phyloP scores from a whole-genome alignment of 64 coral and sea anemone genomes.

The Anthopleura sola region DNA sequence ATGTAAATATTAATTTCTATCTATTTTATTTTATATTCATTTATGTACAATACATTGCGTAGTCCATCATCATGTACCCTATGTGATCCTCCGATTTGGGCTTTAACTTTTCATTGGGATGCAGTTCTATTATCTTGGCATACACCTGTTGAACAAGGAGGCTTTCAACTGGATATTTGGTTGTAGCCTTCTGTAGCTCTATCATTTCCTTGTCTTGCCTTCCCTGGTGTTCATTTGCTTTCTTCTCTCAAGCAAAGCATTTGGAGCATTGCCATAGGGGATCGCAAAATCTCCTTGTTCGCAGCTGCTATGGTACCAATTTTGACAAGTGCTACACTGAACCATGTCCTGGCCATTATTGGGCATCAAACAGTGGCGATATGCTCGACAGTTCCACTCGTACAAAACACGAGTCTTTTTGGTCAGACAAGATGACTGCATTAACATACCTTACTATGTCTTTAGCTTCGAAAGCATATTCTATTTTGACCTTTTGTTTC shows the following conservation, averaged over 20 bases:
- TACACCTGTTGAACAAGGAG: not conserved
- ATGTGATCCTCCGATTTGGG: not conserved
- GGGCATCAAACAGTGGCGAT: conserved; percentile 37
- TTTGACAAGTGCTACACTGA: conserved; percentile 17
- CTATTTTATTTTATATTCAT: no score
- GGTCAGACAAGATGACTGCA: no score
- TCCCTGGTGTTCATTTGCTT: not conserved
- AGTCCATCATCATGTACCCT: not conserved
- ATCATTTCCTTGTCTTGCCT: not conserved
- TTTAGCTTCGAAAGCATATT: no score
- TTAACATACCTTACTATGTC: no score
- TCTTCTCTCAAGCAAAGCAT: not conserved
- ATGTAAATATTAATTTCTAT: no score
- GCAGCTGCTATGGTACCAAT: conserved; percentile 30
- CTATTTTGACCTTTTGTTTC: no score
- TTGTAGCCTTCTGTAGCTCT: not conserved
- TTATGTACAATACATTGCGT: no score
- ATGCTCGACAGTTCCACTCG: conserved; percentile 6
- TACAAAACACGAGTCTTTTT: not conserved
- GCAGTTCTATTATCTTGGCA: not conserved
- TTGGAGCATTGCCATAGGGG: not conserved
- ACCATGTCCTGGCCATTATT: conserved; percentile 47
- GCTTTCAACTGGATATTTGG: not conserved
- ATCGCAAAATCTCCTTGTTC: conserved; percentile 16
- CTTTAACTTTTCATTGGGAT: not conserved